These are phyloP conservation scores for Meda fulgida DNA, from an alignment of 2,797 vertebrate genomes.

Conservation along the genomic window DNA sequence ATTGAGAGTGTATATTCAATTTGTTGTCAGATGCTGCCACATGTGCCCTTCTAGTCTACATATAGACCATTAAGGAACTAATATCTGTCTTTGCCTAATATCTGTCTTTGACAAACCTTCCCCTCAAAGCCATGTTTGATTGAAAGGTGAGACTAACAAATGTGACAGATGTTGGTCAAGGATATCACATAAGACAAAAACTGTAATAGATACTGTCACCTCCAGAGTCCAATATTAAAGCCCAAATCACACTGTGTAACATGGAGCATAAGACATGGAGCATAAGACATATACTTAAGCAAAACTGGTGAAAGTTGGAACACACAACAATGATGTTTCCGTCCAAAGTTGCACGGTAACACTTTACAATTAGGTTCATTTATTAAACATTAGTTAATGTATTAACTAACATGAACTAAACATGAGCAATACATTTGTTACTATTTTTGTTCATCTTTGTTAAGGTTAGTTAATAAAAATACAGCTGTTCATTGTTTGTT, in stretches of 20 bases:
- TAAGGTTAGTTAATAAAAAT: no score
- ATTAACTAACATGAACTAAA: no score
- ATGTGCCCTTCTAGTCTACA: background rate
- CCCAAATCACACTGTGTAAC: background rate
- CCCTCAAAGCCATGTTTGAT: background rate
- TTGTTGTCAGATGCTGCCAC: background rate
- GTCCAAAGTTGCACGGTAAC: no score
- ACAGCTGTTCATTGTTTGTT: no score
- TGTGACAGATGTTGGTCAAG: constrained; percentile 39
- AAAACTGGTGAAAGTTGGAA: background rate
- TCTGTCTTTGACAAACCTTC: background rate
- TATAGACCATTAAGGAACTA: constrained; percentile 7
- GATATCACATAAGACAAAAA: background rate
- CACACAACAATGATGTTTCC: background rate
- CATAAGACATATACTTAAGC: background rate
- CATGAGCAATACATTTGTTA: no score
- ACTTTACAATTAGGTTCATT: no score
- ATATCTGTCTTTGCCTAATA: background rate
- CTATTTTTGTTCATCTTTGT: no score
- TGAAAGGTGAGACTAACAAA: constrained; percentile 32
- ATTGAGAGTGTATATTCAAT: background rate
- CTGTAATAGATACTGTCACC: constrained; percentile 10
- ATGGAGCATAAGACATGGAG: no score
- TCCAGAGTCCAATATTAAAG: background rate
- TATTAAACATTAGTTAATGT: no score